A percentile compares a stretch with the other conserved stretches of the same genome.
phyloP scores from a whole-genome alignment of 2,888 invertebrate genomes.

The Eupeodes latifasciatus region DNA sequence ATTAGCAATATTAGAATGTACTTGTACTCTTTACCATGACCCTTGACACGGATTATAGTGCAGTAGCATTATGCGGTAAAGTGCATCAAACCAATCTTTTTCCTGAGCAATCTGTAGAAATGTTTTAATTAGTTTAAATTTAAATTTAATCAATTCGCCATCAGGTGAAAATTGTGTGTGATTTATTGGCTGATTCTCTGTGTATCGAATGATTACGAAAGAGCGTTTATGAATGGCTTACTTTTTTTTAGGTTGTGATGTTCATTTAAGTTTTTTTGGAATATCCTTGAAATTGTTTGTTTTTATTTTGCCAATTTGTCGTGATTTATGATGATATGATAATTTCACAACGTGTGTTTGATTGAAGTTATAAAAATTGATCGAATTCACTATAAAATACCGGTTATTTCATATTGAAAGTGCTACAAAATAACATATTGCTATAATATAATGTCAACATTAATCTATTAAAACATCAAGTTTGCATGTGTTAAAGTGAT shows the following conservation, averaged over 20 bases:
- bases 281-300: constrained; percentile 30
- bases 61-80: not conserved
- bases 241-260: constrained; percentile 11
- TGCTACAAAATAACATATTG: not conserved
- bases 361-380: not conserved
- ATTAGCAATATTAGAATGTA: not conserved
- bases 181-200: constrained; percentile 7
- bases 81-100: constrained; percentile 49
- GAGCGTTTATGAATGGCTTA: not conserved
- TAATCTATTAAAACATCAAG: not conserved
- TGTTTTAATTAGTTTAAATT: constrained; percentile 53
- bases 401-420: constrained; percentile 6
- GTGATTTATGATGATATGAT: constrained; percentile 7
- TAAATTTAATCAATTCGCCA: constrained; percentile 26
- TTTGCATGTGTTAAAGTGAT: constrained; percentile 54
- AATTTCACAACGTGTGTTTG: too few relatives aligned
- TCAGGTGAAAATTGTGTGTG: constrained; percentile 28
- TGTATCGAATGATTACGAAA: constrained; percentile 25
- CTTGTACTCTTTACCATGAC: not conserved
- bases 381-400: not conserved
- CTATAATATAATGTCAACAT: not conserved
- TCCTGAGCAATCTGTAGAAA: constrained; percentile 44
- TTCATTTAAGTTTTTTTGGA: not conserved
- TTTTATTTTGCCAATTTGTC: not conserved
- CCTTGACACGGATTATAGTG: constrained; percentile 2